Evolutionary conservation across 2,888 invertebrate species (phyloP).

Genomic region (Julus scandinavius): DNA sequence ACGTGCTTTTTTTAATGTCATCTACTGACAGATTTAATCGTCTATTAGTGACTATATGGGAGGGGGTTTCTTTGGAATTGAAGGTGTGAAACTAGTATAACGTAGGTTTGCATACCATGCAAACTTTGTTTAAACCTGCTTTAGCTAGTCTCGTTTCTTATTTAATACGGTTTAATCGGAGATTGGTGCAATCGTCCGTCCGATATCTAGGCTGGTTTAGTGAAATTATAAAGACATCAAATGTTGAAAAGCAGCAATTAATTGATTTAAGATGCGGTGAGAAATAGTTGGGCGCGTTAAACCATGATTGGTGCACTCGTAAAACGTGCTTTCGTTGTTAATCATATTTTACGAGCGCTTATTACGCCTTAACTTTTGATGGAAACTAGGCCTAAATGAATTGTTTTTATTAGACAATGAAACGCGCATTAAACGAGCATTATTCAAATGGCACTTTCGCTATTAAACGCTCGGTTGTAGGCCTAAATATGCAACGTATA

Average conservation of each 20-base stretch:
- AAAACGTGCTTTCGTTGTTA: conserved; percentile 34
- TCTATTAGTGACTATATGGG: too few relatives aligned
- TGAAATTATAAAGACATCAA: conserved; percentile 33
- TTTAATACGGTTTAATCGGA: not conserved
- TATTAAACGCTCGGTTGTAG: not conserved
- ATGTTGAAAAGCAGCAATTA: conserved; percentile 6
- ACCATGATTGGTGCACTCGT: conserved; percentile 19
- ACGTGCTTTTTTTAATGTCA: too few relatives aligned
- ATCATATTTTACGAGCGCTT: conserved; percentile 38
- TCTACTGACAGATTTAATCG: too few relatives aligned
- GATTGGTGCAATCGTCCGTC: not conserved
- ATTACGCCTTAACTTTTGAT: conserved; percentile 33
- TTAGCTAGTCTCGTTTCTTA: too few relatives aligned
- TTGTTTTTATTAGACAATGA: conserved; percentile 39
- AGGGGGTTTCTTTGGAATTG: too few relatives aligned
- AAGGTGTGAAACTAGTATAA: too few relatives aligned
- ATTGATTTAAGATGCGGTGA: conserved; percentile 29
- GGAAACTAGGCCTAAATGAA: conserved; percentile 38
- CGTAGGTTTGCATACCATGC: not conserved
- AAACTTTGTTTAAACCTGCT: too few relatives aligned
- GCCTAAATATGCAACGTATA: not conserved
- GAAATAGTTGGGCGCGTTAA: not conserved
- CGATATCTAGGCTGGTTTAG: not conserved
- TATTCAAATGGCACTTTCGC: conserved; percentile 39
- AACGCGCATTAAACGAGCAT: conserved; percentile 15